Evolutionary conservation across 2,113 vertebrate genomes (phyloP).

Genomic region (Tonatia bakeri): DNA sequence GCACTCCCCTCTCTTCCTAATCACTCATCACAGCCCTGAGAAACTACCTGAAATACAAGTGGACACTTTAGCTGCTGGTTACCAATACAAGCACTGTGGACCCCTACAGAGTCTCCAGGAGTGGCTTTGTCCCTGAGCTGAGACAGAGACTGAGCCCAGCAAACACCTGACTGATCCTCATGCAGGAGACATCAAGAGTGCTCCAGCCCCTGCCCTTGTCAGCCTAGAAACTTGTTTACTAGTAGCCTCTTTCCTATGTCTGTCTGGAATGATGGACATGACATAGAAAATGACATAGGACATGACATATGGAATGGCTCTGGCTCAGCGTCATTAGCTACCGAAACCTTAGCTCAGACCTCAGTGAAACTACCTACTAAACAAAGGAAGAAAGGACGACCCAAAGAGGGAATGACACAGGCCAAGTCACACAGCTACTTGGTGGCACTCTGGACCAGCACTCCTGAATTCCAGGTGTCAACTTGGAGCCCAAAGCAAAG

Average conservation of each 20-base stretch:
- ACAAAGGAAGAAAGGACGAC: not conserved
- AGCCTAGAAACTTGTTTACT: not conserved
- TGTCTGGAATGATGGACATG: not conserved
- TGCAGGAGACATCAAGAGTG: not conserved
- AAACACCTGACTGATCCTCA: not conserved
- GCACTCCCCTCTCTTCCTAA: not conserved
- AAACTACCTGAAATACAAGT: not conserved
- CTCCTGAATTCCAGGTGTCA: not conserved
- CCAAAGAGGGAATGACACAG: not conserved
- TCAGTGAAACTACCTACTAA: not conserved
- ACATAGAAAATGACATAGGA: too few species aligned
- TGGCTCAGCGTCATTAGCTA: too few species aligned
- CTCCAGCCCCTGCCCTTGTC: not conserved
- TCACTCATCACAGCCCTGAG: not conserved
- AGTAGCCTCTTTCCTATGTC: not conserved
- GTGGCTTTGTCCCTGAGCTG: not conserved
- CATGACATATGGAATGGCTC: too few species aligned
- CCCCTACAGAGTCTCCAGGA: not conserved
- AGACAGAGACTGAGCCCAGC: not conserved
- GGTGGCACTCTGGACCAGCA: not conserved
- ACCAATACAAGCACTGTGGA: rapidly evolving
- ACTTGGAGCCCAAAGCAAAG: not conserved
- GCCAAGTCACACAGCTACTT: not conserved
- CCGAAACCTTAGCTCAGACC: not conserved
- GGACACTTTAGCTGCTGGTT: not conserved